A percentile compares a stretch with the other conserved stretches of the same genome.
phyloP scores from a whole-genome alignment of 2,797 vertebrate genomes.

The Platyrinchus mystaceus region DNA sequence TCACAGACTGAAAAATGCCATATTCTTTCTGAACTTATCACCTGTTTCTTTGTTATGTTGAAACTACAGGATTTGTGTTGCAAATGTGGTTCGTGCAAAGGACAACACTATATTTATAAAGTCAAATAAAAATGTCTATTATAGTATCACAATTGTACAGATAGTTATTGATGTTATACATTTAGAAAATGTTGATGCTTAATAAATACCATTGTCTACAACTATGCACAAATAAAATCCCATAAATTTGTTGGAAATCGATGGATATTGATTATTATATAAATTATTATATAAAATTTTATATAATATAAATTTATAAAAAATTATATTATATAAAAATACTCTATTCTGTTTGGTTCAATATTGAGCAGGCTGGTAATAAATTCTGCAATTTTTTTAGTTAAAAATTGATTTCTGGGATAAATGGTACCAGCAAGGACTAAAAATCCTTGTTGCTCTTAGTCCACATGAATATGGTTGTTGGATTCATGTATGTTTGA shows the following conservation, averaged over 20 bases:
- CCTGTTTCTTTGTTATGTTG: not conserved
- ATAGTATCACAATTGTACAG: not conserved
- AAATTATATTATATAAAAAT: not conserved
- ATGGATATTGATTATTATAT: not conserved
- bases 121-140: not conserved
- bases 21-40: not conserved
- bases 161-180: not conserved
- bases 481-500: not conserved
- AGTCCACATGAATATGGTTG: not conserved
- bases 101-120: not conserved
- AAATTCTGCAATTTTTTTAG: not conserved
- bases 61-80: not conserved
- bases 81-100: not conserved
- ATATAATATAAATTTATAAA: too few species aligned
- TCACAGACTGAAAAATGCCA: not conserved
- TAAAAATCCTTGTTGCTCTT: not conserved
- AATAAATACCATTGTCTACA: not conserved
- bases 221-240: accelerated
- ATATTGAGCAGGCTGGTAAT: not conserved
- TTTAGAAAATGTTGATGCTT: not conserved
- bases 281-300: too few species aligned
- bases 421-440: not conserved
- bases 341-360: not conserved
- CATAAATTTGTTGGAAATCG: not conserved
- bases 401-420: not conserved